phyloP scores from a whole-genome alignment of 2,797 vertebrate genomes.

The Glyptemys insculpta region DNA sequence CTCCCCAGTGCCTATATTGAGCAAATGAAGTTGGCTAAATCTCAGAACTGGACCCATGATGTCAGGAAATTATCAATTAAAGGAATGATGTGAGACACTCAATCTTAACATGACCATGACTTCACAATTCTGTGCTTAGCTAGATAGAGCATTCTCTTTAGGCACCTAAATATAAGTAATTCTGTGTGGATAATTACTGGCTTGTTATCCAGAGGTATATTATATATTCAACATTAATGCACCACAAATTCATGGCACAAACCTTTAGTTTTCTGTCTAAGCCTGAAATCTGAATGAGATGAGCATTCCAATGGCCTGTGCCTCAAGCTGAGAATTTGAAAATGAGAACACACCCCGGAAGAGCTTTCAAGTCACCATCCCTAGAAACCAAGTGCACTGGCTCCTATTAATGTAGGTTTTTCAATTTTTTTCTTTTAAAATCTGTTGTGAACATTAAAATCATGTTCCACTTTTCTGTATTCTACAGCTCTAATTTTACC shows the following conservation, averaged over 20 bases:
- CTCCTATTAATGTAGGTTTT: background rate
- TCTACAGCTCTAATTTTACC: constrained; percentile 16
- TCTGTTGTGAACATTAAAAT: constrained; percentile 27
- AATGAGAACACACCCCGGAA: background rate
- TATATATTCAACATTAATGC: background rate
- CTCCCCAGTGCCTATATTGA: background rate
- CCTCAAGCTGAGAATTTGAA: background rate
- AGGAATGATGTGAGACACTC: constrained; percentile 53
- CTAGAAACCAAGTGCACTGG: constrained; percentile 16
- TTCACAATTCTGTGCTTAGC: constrained; percentile 61
- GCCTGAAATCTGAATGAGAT: constrained; percentile 9
- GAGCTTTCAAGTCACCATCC: constrained; percentile 28
- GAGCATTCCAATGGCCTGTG: background rate
- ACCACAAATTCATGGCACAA: background rate
- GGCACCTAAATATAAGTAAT: background rate
- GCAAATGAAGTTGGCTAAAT: constrained; percentile 5
- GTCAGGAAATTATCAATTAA: constrained; percentile 1
- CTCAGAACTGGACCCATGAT: constrained; percentile 4
- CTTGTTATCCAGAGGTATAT: background rate
- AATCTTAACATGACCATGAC: constrained; percentile 56
- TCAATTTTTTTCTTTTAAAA: constrained; percentile 25
- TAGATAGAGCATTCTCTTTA: background rate
- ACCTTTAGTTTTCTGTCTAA: background rate
- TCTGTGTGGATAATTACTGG: accelerated
- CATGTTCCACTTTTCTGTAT: background rate